These are phyloP conservation scores for Oophaga pumilio DNA, from an alignment of 2,113 vertebrate genomes.

Conservation along the genomic window DNA sequence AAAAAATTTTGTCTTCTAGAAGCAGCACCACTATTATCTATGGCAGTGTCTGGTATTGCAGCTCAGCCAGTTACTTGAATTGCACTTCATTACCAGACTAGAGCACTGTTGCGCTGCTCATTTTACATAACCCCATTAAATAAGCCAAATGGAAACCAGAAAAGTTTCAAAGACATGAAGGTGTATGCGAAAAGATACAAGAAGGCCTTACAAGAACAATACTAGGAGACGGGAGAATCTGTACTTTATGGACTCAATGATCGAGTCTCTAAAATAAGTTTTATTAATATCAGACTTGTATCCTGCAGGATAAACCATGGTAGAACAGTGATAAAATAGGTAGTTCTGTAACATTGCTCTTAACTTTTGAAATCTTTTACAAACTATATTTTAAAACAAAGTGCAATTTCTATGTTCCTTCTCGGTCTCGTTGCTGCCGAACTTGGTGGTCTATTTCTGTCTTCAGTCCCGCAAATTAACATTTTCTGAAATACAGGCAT, in stretches of 20 bases:
- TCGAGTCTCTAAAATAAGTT: slow-evolving; percentile 3
- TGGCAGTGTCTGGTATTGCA: neutral
- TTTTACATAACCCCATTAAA: neutral
- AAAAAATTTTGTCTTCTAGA: no score
- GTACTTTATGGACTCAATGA: slow-evolving; percentile 4
- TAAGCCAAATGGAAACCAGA: neutral
- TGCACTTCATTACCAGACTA: no score
- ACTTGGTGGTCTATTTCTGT: neutral
- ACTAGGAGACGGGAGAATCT: neutral
- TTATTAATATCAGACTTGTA: slow-evolving; percentile 18
- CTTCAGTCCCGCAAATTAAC: neutral
- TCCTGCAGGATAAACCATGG: slow-evolving; percentile 3
- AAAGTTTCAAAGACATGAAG: no score
- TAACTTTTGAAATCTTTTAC: slow-evolving; percentile 1
- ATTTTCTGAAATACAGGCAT: slow-evolving; percentile 20
- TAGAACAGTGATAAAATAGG: slow-evolving; percentile 23
- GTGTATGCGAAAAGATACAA: neutral
- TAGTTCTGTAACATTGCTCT: slow-evolving; percentile 18
- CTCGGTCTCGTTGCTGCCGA: neutral
- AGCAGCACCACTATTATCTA: no score
- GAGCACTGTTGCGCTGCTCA: no score
- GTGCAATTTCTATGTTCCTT: slow-evolving; percentile 7
- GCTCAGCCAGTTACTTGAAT: no score
- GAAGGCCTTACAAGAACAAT: neutral
- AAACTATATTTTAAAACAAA: slow-evolving; percentile 37